Percentiles rank a stretch among this genome's conserved stretches.
These are phyloP conservation scores for Macrophya annulata DNA, from an alignment of 2,888 invertebrate genomes.

Conservation along the genomic window DNA sequence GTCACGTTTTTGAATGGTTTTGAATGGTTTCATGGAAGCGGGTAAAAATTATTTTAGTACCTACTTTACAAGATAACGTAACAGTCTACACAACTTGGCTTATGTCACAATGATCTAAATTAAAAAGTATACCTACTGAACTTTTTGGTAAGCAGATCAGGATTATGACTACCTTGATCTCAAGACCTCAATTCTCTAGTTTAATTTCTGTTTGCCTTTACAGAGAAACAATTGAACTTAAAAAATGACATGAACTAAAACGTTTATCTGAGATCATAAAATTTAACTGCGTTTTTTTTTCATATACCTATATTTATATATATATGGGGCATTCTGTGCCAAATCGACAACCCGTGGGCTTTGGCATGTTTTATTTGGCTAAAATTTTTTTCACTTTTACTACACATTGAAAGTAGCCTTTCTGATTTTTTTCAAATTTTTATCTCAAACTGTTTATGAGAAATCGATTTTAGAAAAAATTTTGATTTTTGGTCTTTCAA, in stretches of 20 bases:
- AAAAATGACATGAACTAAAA: background rate
- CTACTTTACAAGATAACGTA: background rate
- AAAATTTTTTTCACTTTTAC: too few species aligned
- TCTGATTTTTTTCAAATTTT: too few species aligned
- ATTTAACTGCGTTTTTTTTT: background rate
- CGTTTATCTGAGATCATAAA: background rate
- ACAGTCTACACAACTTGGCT: conserved; percentile 4
- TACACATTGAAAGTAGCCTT: too few species aligned
- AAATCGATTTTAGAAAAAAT: too few species aligned
- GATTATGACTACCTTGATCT: conserved; percentile 33
- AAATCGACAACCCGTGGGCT: too few species aligned
- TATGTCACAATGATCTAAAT: conserved; percentile 12
- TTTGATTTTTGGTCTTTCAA: too few species aligned
- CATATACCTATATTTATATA: too few species aligned
- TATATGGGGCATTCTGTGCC: too few species aligned
- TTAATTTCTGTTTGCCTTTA: background rate
- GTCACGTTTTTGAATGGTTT: conserved; percentile 20
- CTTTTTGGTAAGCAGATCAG: background rate
- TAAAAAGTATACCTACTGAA: background rate
- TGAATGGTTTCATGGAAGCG: background rate
- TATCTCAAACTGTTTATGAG: too few species aligned
- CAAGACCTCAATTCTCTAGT: background rate
- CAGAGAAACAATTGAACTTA: background rate
- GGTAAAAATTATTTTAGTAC: background rate
- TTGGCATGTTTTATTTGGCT: too few species aligned